Evolutionary conservation across 2,888 invertebrate species (phyloP).

Genomic region (Ectobius pallidus): DNA sequence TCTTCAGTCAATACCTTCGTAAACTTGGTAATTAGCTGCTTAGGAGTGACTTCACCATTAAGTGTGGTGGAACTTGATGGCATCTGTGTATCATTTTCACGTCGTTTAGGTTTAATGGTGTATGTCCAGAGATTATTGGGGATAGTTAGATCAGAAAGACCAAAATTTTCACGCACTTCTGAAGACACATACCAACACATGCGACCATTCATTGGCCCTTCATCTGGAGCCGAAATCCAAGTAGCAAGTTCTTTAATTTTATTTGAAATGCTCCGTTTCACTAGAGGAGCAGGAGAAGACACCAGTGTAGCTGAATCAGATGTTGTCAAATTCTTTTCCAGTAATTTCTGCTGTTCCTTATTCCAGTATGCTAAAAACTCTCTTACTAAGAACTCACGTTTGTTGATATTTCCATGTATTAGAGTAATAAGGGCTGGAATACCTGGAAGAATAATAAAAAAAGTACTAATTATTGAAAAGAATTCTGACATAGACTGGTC

Average conservation of each 20-base stretch:
- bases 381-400: conserved; percentile 62
- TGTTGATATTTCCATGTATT: conserved; percentile 69
- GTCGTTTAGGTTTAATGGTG: conserved; percentile 36
- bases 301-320: conserved; percentile 53
- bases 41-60: conserved; percentile 2
- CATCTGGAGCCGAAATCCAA: conserved; percentile 64
- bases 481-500: too few relatives aligned
- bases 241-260: conserved; percentile 66
- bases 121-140: conserved; percentile 40
- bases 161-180: conserved; percentile 36
- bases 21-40: conserved; percentile 45
- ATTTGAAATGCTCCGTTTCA: conserved; percentile 48
- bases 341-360: conserved; percentile 51
- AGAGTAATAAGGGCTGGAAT: conserved; percentile 68
- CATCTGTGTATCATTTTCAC: not conserved
- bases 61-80: not conserved
- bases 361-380: conserved; percentile 67
- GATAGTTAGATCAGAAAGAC: conserved; percentile 31
- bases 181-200: conserved; percentile 68
- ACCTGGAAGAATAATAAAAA: conserved; percentile 49
- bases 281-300: conserved; percentile 49
- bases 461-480: not conserved
- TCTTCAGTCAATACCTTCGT: conserved; percentile 51
- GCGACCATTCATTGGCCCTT: conserved; percentile 60
- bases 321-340: conserved; percentile 38